Conservation (phyloP, 2,113 vertebrate genomes). For the Corvus hawaiiensis region DNA sequence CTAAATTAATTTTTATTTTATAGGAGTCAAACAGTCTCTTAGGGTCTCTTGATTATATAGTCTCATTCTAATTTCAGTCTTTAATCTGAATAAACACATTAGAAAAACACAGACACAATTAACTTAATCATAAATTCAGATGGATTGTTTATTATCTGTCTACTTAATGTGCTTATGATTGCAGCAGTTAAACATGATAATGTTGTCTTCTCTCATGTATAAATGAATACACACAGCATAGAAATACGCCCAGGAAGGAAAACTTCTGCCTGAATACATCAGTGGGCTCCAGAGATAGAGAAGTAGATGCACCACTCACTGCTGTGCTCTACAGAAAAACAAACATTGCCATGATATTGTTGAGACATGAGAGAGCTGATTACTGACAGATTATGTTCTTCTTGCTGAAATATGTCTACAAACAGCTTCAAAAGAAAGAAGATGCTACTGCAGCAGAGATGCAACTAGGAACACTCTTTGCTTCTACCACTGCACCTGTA, state of each 20-base stretch:
- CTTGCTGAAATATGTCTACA: neutral
- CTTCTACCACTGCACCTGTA: neutral
- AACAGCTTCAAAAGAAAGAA: neutral
- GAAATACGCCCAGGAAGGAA: slow-evolving; percentile 9
- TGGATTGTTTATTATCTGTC: slow-evolving; percentile 60
- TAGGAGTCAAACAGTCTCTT: neutral
- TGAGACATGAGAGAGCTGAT: neutral
- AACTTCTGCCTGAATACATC: neutral
- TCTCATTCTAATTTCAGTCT: slow-evolving; percentile 27
- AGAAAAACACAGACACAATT: slow-evolving; percentile 56
- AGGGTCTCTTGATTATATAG: slow-evolving; percentile 25
- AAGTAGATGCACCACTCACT: neutral
- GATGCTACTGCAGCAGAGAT: neutral
- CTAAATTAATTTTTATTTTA: slow-evolving; percentile 35
- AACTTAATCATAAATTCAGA: slow-evolving; percentile 60
- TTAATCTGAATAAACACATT: slow-evolving; percentile 51
- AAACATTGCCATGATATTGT: neutral
- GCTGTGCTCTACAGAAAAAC: neutral
- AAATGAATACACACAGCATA: slow-evolving; percentile 32
- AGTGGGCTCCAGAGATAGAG: neutral
- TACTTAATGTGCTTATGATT: slow-evolving; percentile 60
- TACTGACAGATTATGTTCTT: neutral
- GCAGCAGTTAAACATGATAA: slow-evolving; percentile 54
- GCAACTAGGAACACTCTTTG: neutral
- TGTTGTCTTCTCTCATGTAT: slow-evolving; percentile 37